A percentile compares a stretch with the other conserved stretches of the same genome.
Evolutionary conservation across 2,797 vertebrate species (phyloP).

Genomic region (Lepilemur ruficaudatus): DNA sequence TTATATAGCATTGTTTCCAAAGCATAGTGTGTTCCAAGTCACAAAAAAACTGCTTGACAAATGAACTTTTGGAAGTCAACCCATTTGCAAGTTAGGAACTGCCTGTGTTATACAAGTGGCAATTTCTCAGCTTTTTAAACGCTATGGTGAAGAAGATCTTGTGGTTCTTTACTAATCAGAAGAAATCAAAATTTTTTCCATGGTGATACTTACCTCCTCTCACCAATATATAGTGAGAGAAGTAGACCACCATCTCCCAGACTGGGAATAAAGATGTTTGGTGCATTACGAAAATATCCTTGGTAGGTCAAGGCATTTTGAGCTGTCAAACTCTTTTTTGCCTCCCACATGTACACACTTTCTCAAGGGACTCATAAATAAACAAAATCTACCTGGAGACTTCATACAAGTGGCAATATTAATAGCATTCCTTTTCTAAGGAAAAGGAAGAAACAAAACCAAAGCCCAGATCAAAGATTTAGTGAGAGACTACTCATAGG

Average conservation of each 20-base stretch:
- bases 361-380: background rate
- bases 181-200: constrained; percentile 21
- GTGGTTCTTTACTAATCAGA: background rate
- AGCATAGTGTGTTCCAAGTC: background rate
- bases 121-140: constrained; percentile 30
- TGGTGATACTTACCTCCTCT: constrained; percentile 19
- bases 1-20: constrained; percentile 38
- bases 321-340: background rate
- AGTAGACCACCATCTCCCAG: background rate
- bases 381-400: background rate
- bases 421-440: background rate
- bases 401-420: constrained; percentile 6
- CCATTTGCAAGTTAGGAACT: constrained; percentile 30
- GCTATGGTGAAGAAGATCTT: background rate
- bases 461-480: background rate
- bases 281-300: background rate
- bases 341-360: background rate
- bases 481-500: background rate
- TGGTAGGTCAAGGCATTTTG: background rate
- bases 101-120: background rate
- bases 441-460: background rate
- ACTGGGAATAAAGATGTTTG: background rate
- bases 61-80: constrained; percentile 42
- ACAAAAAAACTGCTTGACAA: constrained; percentile 38
- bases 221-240: background rate